These are phyloP conservation scores for Pseudopipra pipra DNA, from an alignment of 2,113 vertebrate genomes.

Conservation along the genomic window DNA sequence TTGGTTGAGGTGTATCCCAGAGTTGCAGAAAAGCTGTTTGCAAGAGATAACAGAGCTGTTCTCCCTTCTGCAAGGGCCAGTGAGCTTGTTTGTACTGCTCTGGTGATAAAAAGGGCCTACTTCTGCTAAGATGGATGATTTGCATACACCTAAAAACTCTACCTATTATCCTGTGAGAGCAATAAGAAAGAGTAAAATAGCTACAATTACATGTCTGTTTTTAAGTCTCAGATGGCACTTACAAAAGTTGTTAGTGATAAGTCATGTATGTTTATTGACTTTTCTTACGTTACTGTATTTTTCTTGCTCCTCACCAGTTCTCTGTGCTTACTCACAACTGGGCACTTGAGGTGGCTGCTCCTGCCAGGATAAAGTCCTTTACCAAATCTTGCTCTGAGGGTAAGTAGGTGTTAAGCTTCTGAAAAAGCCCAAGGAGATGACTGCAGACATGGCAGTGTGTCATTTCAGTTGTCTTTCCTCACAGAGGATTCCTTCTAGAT, in stretches of 20 bases:
- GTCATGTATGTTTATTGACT: background rate
- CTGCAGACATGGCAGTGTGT: background rate
- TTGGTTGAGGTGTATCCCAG: background rate
- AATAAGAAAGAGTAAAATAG: background rate
- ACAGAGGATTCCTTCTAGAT: background rate
- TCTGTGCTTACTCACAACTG: background rate
- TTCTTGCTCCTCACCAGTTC: background rate
- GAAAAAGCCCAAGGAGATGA: background rate
- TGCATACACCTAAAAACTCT: background rate
- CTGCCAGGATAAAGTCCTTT: background rate
- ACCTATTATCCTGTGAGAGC: background rate
- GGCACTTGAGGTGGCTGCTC: background rate
- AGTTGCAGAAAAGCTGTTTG: slow-evolving; percentile 11
- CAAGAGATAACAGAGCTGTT: slow-evolving; percentile 24
- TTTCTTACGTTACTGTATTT: background rate
- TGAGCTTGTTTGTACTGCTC: background rate
- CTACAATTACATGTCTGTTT: background rate
- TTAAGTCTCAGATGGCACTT: background rate
- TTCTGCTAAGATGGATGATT: background rate
- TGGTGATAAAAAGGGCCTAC: background rate
- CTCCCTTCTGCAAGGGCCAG: background rate
- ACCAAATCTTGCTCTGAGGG: background rate
- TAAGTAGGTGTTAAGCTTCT: background rate
- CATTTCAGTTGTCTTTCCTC: background rate
- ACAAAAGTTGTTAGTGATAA: background rate